Percentiles rank a stretch among this genome's conserved stretches.
Conservation (phyloP, 2,797 vertebrate genomes). For the Sandelia bainsii region DNA sequence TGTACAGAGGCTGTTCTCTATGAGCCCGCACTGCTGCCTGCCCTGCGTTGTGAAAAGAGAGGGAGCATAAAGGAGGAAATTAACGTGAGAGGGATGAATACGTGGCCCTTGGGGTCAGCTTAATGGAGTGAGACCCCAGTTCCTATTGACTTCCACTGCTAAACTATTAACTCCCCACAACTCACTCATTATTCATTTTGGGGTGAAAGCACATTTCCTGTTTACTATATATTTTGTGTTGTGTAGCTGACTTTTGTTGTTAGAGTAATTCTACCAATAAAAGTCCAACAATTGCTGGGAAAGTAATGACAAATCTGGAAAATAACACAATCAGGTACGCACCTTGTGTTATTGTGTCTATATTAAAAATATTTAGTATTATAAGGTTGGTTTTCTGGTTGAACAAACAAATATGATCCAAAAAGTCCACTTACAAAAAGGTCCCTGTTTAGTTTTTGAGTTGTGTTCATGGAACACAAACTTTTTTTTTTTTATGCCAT, state of each 20-base stretch:
- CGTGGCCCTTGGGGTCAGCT: constrained; percentile 96
- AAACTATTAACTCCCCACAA: constrained; percentile 99
- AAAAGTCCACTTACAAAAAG: not conserved
- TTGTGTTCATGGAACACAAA: too few species aligned
- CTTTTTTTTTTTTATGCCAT: too few species aligned
- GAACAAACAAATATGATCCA: not conserved
- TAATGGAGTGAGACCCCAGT: constrained; percentile 98
- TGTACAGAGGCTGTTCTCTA: constrained; percentile 91
- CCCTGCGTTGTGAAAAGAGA: constrained; percentile 91
- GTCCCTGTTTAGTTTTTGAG: not conserved
- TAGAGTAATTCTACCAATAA: not conserved
- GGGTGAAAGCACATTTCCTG: constrained; percentile 56
- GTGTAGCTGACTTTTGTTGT: constrained; percentile 36
- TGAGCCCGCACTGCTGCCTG: constrained; percentile 87
- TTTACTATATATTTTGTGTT: constrained; percentile 46
- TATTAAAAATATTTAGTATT: too few species aligned
- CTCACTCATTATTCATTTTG: constrained; percentile 94
- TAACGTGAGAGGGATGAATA: constrained; percentile 98
- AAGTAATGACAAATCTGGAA: not conserved
- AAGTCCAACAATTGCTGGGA: not conserved
- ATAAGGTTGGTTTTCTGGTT: not conserved
- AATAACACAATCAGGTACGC: too few species aligned
- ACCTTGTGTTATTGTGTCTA: too few species aligned
- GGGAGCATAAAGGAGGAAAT: constrained; percentile 96
- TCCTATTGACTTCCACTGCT: constrained; percentile 95